Evolutionary conservation across 2,888 invertebrate genomes (phyloP).

Genomic region (Subacronicta megacephala): DNA sequence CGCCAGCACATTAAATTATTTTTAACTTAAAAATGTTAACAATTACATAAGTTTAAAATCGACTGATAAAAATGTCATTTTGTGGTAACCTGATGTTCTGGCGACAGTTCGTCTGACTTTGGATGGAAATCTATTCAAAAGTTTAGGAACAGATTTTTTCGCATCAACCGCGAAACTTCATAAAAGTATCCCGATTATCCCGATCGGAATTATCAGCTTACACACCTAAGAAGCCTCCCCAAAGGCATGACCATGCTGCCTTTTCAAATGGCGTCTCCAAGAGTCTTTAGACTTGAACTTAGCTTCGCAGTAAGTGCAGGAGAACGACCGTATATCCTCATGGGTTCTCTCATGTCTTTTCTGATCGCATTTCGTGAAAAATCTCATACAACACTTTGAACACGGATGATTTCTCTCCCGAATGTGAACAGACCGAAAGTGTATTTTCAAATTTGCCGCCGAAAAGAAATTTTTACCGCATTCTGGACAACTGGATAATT

Average conservation of each 20-base stretch:
- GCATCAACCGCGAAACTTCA: too few species aligned
- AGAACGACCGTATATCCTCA: conserved; percentile 58
- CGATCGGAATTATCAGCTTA: too few species aligned
- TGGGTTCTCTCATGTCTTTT: conserved; percentile 70
- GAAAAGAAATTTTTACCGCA: conserved; percentile 65
- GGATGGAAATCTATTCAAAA: too few species aligned
- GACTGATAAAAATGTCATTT: too few species aligned
- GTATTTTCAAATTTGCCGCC: conserved; percentile 61
- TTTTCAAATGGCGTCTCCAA: conserved; percentile 64
- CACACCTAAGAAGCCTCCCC: conserved; percentile 1
- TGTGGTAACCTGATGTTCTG: too few species aligned
- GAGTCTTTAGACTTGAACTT: conserved; percentile 72
- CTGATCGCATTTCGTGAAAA: conserved; percentile 67
- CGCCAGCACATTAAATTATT: too few species aligned
- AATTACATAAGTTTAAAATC: too few species aligned
- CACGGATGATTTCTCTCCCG: conserved; percentile 66
- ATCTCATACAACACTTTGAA: conserved; percentile 61
- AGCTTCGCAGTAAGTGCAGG: conserved; percentile 65
- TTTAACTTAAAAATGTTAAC: too few species aligned
- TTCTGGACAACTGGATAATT: conserved; percentile 53
- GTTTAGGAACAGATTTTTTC: too few species aligned
- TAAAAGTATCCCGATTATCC: too few species aligned
- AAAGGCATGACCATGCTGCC: conserved; percentile 60
- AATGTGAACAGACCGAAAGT: conserved; percentile 64
- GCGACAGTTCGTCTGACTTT: too few species aligned